Evolutionary conservation across 92 coral and sea anemone species (phyloP), one percentile per base, ranked within the genome.

Genomic region (Anthopleura xanthogrammica): DNA sequence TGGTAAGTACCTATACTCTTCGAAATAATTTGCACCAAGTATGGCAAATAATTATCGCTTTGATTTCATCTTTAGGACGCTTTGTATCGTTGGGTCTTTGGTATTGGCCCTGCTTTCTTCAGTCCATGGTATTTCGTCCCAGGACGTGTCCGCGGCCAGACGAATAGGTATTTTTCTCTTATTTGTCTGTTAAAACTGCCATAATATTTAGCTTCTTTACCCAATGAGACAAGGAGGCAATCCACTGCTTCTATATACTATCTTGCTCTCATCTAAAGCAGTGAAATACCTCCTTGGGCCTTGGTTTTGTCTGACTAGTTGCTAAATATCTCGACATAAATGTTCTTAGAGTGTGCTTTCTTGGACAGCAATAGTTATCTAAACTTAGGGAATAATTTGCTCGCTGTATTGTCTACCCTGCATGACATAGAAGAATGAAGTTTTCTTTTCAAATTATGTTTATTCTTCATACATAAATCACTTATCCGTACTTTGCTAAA

Each of bases 81-180:
- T 83, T 77, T 93, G 94, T 82, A 75, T 88, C 74, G 82, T 91
- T 80, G 85, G 88, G 79, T 90, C 93, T 86, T 73, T 93, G 79
- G 58, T 85, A 24, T 74, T 87, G 83, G 87, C 86, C 89, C 84
- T 91, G 83, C 82, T 93, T 79, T 64, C 90, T 87, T 56, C 90
- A 83, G 82, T 87, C 70, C 86, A 85, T 80, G 97, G 94, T 80
- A 87, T 91, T 88, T 93, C 91, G 87, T 90, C 94, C 89, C 97
- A 86, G 93, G 97, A 91, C 92, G 90, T 77, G 77, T 79, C 88
- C 91, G 86, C 89, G 77, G 85, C 91, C 78, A 83, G 84, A 89
- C 85, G 93, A 72, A 79, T 82, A 88, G 80, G 92, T 79, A 82
- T 78, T 81, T 74, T 83, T 14, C 42, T 17, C 12, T 55, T 3